These are phyloP conservation scores for Pycnomerus fuliginosus DNA, from an alignment of 2,888 invertebrate genomes.

Conservation along the genomic window DNA sequence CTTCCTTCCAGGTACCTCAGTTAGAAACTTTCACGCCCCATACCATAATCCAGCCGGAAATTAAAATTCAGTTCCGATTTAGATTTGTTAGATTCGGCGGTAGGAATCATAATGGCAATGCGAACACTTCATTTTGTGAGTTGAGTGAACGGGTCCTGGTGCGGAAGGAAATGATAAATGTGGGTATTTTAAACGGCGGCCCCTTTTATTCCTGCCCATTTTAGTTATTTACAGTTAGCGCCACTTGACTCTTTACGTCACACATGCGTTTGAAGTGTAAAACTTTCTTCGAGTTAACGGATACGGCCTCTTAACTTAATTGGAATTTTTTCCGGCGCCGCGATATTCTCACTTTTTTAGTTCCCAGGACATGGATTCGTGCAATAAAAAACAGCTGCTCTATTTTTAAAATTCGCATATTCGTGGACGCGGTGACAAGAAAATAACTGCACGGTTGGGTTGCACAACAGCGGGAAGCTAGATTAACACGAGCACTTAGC, in stretches of 20 bases:
- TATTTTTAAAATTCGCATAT: too few species aligned
- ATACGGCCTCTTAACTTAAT: not conserved
- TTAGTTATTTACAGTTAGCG: conserved; percentile 29
- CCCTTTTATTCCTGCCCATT: conserved; percentile 13
- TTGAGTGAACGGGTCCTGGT: not conserved
- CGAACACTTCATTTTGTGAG: not conserved
- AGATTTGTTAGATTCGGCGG: conserved; percentile 1
- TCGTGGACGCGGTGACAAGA: too few species aligned
- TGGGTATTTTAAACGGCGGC: conserved; percentile 14
- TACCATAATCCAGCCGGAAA: conserved; percentile 4
- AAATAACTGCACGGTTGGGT: conserved; percentile 45
- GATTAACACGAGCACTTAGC: conserved; percentile 50
- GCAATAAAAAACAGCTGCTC: too few species aligned
- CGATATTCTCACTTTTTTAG: too few species aligned
- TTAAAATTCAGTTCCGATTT: conserved; percentile 4
- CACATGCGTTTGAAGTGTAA: conserved; percentile 27
- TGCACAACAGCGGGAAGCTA: conserved; percentile 34
- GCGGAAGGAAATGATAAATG: conserved; percentile 14
- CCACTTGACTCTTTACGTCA: conserved; percentile 31
- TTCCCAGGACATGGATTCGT: too few species aligned
- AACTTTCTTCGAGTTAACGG: not conserved
- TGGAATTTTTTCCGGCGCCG: not conserved
- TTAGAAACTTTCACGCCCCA: too few species aligned
- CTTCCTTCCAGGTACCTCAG: too few species aligned
- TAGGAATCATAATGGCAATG: not conserved